A percentile compares a stretch with the other conserved stretches of the same genome.
phyloP scores from a whole-genome alignment of 2,113 vertebrate species.

The Callipepla californica region DNA sequence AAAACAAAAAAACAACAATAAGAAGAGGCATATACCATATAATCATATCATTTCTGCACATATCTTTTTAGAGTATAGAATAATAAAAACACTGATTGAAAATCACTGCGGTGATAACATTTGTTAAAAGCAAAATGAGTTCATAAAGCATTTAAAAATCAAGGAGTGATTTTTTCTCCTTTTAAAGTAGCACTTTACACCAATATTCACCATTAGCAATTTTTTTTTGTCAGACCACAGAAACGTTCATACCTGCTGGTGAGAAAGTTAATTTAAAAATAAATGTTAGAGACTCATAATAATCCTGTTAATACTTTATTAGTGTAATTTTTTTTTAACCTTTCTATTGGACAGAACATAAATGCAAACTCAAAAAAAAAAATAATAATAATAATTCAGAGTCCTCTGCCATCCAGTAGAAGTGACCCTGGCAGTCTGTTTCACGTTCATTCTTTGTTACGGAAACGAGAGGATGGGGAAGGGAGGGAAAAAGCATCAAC shows the following conservation, averaged over 20 bases:
- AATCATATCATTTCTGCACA: not conserved
- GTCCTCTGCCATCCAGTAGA: conserved; percentile 86
- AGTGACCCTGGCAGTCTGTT: conserved; percentile 87
- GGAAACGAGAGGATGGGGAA: conserved; percentile 45
- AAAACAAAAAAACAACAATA: not conserved
- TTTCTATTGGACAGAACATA: conserved; percentile 92
- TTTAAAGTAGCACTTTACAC: not conserved
- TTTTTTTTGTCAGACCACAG: not conserved
- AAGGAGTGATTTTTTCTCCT: not conserved
- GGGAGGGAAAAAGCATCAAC: conserved; percentile 84
- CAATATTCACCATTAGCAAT: not conserved
- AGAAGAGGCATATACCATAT: not conserved
- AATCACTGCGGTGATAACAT: not conserved
- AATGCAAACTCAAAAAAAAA: conserved; percentile 83
- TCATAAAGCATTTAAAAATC: not conserved
- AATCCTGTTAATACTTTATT: conserved; percentile 97
- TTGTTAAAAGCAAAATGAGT: not conserved
- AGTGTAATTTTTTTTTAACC: conserved; percentile 88
- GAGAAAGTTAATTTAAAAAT: not conserved
- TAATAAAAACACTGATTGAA: not conserved
- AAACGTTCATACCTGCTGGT: rapidly evolving
- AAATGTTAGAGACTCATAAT: conserved; percentile 52
- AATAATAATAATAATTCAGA: conserved; percentile 56
- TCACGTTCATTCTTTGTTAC: conserved; percentile 78
- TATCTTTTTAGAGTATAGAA: not conserved